Evolutionary conservation across 2,888 invertebrate species (phyloP).

Genomic region (Macrosiphum euphorbiae): DNA sequence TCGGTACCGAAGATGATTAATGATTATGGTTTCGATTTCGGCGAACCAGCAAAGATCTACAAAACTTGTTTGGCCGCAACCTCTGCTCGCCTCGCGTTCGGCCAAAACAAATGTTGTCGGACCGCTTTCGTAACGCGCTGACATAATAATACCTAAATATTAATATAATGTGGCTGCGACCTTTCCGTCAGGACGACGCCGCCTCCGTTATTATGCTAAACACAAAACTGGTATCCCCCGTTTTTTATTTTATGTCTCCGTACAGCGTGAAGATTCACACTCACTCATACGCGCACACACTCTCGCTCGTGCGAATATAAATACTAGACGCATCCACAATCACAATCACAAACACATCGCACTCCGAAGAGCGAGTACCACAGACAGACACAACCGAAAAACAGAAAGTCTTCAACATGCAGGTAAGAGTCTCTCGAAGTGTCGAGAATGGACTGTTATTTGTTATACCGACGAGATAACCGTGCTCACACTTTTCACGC

Average conservation of each 20-base stretch:
- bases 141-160: conserved; percentile 13
- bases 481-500: background rate
- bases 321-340: background rate
- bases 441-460: background rate
- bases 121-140: conserved; percentile 25
- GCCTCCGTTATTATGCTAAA: background rate
- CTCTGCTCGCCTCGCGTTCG: background rate
- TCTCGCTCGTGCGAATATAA: background rate
- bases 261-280: background rate
- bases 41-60: background rate
- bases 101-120: conserved; percentile 34
- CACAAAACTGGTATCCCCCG: background rate
- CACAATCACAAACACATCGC: background rate
- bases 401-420: background rate
- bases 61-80: conserved; percentile 22
- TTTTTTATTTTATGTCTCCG: background rate
- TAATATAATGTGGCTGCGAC: background rate
- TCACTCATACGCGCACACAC: background rate
- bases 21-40: background rate
- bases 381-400: background rate
- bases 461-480: background rate
- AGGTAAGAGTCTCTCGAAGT: background rate
- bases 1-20: background rate
- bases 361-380: background rate
- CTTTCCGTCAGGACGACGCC: background rate